Base-by-base conservation (phyloP, 2,888 invertebrate genomes). In the Steinernema hermaphroditum region DNA sequence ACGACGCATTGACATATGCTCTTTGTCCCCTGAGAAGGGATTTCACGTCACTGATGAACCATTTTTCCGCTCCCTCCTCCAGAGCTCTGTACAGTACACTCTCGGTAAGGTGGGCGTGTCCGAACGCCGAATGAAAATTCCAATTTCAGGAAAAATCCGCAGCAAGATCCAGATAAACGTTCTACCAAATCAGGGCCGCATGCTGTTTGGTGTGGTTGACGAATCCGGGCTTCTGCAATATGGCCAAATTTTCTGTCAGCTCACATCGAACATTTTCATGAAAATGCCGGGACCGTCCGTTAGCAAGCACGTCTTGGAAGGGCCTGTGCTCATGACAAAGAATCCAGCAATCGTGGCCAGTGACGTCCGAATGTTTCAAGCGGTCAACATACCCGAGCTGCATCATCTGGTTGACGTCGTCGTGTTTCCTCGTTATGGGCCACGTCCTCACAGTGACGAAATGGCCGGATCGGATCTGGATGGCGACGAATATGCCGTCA, bases 401-500 rank as follows among this genome's bases (percentile, higher is more conserved):
- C 74, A 80, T 74, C 75, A 86, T 74, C 75, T 85, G 27, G 77
- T 76, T 50, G 88, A 88, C 73, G 88, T 88, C 24, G 84, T 88
- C 54, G 88, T 88, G 2, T 88, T 89, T 75, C 88, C 88, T 1
- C 81, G 83, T 0, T 77, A 83, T 68, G 88, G 88, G 1, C 83
- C 81, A 0, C 77, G 88, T 37, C 87, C 88, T 4, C 88, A 88
- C 77, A 84, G 88, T 0, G 87, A 88, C 77, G 87, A 88, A 80
- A 88, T 88, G 87, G 87, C 87, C 1, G 88, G 88, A 4, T 87
- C 87, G 9, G 88, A 88, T 79, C 76, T 88, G 74, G 88, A 88
- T 75, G 88, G 88, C 0, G 88, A 88, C 75, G 87, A 87, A 76
- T 88, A 86, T 78, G 83, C 86, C 46, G 86, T 88, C 8, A 82